These are phyloP conservation scores for Conus betulinus DNA, from an alignment of 1,140 invertebrate genomes.

Conservation along the genomic window DNA sequence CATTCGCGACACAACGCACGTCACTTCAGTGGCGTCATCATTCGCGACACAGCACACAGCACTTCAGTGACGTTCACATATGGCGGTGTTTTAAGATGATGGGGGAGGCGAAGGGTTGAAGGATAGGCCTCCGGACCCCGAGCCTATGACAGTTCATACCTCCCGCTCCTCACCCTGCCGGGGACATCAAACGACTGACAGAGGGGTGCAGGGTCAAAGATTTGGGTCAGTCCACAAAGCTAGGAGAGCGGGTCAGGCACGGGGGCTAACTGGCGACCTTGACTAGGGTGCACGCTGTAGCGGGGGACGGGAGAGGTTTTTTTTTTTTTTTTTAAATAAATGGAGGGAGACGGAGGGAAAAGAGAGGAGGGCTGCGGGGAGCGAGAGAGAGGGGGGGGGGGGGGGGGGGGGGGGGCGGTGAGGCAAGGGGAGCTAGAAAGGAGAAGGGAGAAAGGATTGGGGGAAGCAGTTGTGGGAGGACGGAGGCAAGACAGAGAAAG, in stretches of 20 bases:
- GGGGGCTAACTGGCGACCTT: not conserved
- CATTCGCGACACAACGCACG: too few species aligned
- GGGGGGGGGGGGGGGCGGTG: not conserved
- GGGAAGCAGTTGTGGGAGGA: not conserved
- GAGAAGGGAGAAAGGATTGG: not conserved
- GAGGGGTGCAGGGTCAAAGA: not conserved
- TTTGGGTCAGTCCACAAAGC: not conserved
- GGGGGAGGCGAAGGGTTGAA: too few species aligned
- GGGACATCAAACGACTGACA: slow-evolving; percentile 11
- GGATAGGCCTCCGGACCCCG: not conserved
- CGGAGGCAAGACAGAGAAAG: not conserved
- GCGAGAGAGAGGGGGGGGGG: not conserved
- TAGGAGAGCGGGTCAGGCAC: not conserved
- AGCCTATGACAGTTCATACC: not conserved
- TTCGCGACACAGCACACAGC: too few species aligned
- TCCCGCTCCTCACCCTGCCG: not conserved
- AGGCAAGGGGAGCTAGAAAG: not conserved
- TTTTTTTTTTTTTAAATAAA: too few species aligned
- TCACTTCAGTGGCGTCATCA: too few species aligned
- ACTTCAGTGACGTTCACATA: too few species aligned
- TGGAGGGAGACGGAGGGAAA: not conserved
- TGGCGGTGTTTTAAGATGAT: too few species aligned
- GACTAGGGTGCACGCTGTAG: not conserved
- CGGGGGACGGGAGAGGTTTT: too few species aligned
- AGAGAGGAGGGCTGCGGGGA: not conserved